Base-by-base conservation (phyloP, 2,888 invertebrate species). In the Parnassius orleans region DNA sequence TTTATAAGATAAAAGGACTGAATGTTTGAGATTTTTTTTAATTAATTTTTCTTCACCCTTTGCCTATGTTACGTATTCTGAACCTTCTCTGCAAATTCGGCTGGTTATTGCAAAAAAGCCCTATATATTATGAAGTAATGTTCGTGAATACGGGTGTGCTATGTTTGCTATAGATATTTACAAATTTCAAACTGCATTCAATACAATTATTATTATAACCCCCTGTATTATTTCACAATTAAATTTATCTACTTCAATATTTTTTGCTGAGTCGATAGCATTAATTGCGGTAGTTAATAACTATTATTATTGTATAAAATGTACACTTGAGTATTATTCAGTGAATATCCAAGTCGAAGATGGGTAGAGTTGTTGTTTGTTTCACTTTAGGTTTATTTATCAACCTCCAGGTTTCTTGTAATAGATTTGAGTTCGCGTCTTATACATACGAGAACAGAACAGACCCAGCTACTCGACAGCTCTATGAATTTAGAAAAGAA, bases 401-500 rank as follows among this genome's bases (percentile, higher is more conserved):
- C 14, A 48, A 57, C 2, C 33, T 47, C 9, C 42, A 33, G 10
- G 44, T 48, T 33, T 54, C 48, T 11, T 43, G 58, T 54, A 57
- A 62, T 14, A 66, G 65, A 56, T 60, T 64, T 42, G 64, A 66
- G 51, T 64, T 71, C 50, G 43, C 14, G 7, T 59, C 59, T n/a
- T 51, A 67, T 48, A 65, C 64, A 42, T 72, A 70, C 50, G 57
- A 69, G 10, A 73, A 72, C 48, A 64, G 66, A 52, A 72, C 73
- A 3, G 65, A 77, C 52, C 75, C 81, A 0, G 71, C 69, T 0
- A 65, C 71, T 0, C 65, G 73, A 11, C 83, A 81, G 59, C 63
- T 84, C 0, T 69, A 76, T 57, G 78, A 83, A 51, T 83, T 83
- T 62, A 74, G 71, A 67, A 62, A 68, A 47, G 64, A 76, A 24